Percentiles rank a stretch among this genome's conserved stretches.
phyloP scores from a whole-genome alignment of 2,888 invertebrate genomes.

The Leptinotarsa rubiginosa region DNA sequence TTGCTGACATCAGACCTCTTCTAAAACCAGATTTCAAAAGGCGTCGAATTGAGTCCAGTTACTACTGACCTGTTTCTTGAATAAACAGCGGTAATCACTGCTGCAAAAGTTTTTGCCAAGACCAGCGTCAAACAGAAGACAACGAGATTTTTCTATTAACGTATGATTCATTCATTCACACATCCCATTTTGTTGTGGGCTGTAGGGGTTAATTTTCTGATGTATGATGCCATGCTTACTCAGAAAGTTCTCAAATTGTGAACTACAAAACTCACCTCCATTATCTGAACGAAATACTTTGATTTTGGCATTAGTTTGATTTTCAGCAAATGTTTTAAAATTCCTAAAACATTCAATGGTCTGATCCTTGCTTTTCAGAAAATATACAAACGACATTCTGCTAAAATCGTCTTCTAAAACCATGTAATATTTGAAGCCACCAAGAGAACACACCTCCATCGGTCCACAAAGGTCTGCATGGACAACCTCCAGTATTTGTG shows the following conservation, averaged over 20 bases:
- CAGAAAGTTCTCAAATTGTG: slow-evolving; percentile 44
- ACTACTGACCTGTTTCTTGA: background rate
- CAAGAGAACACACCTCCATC: slow-evolving; percentile 33
- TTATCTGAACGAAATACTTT: slow-evolving; percentile 35
- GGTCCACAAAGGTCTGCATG: slow-evolving; percentile 43
- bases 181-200: slow-evolving; percentile 55
- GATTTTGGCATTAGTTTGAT: slow-evolving; percentile 32
- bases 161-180: slow-evolving; percentile 51
- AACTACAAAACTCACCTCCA: slow-evolving; percentile 53
- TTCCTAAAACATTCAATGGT: slow-evolving; percentile 31
- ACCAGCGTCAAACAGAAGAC: slow-evolving; percentile 51
- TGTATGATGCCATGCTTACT: slow-evolving; percentile 50
- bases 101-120: background rate
- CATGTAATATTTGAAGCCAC: slow-evolving; percentile 41
- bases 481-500: slow-evolving; percentile 34
- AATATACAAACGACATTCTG: slow-evolving; percentile 41
- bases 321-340: slow-evolving; percentile 47
- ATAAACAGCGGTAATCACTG: too few relatives aligned
- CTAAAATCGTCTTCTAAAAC: slow-evolving; percentile 39
- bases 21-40: slow-evolving; percentile 21
- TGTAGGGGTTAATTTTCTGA: slow-evolving; percentile 54
- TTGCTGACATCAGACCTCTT: slow-evolving; percentile 9
- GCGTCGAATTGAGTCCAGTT: slow-evolving; percentile 13
- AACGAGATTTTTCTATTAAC: slow-evolving; percentile 51
- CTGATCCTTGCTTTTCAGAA: slow-evolving; percentile 35